Conservation (phyloP, 1,140 invertebrate species). For the Trichomalopsis sarcophagae region DNA sequence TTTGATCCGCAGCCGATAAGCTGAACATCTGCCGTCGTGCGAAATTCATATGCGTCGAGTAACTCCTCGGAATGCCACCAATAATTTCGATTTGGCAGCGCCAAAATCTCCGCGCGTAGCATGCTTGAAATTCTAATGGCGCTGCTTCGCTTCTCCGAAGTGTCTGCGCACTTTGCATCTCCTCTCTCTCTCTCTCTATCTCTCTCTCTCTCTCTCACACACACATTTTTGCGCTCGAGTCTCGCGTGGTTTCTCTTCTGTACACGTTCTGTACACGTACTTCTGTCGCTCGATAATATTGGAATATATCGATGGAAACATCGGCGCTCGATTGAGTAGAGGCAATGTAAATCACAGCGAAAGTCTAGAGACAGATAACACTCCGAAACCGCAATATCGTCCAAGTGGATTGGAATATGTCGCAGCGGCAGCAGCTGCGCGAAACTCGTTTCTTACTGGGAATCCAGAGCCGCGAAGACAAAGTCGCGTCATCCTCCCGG, state of each 20-base stretch:
- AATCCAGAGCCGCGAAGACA: not conserved
- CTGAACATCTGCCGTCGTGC: not conserved
- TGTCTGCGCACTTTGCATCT: conserved; percentile 14
- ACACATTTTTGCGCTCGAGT: not conserved
- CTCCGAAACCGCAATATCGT: too few relatives aligned
- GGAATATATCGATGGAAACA: too few relatives aligned
- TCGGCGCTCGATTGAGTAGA: too few relatives aligned
- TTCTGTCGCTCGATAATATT: not conserved
- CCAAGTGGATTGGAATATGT: too few relatives aligned
- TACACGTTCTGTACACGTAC: too few relatives aligned
- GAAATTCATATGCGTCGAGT: conserved; percentile 40
- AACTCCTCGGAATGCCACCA: not conserved
- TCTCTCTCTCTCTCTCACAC: too few relatives aligned
- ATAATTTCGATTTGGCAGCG: not conserved
- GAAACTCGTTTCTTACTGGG: not conserved
- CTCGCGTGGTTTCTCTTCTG: not conserved
- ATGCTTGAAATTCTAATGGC: conserved; percentile 59
- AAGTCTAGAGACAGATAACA: too few relatives aligned
- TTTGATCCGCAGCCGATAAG: too few relatives aligned
- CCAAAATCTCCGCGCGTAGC: too few relatives aligned
- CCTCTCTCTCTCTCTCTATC: not conserved
- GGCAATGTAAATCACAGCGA: too few relatives aligned
- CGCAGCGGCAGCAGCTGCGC: not conserved
- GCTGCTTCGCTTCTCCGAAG: not conserved
- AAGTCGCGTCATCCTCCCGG: not conserved